phyloP scores from a whole-genome alignment of 2,888 invertebrate species.

The Drosophila meridiana region DNA sequence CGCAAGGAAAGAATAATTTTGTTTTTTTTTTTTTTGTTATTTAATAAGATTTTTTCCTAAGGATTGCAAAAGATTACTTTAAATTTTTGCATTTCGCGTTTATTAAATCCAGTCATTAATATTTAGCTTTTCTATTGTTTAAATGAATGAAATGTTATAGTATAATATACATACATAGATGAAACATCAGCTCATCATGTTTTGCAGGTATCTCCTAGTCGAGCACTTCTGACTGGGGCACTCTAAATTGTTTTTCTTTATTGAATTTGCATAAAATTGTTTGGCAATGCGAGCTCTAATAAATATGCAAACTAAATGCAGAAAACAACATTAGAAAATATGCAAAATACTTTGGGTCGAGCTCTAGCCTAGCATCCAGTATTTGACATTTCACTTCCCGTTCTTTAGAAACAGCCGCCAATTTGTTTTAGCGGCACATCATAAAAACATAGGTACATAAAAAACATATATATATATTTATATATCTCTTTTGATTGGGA shows the following conservation, averaged over 20 bases:
- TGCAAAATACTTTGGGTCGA: slow-evolving; percentile 8
- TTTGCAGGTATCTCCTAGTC: neutral
- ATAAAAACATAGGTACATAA: slow-evolving; percentile 36
- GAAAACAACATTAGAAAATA: slow-evolving; percentile 1
- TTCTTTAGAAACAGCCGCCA: slow-evolving; percentile 43
- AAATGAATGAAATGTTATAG: too few relatives aligned
- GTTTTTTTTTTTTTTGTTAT: too few relatives aligned
- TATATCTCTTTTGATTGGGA: slow-evolving; percentile 37
- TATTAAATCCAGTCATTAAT: too few relatives aligned
- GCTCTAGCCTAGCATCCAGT: slow-evolving; percentile 3
- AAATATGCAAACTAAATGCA: slow-evolving; percentile 3
- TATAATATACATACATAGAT: neutral
- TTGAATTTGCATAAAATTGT: neutral
- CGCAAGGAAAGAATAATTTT: too few relatives aligned
- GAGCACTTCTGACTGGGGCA: neutral
- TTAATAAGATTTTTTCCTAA: too few relatives aligned
- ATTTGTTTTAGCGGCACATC: slow-evolving; percentile 74
- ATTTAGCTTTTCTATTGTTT: too few relatives aligned
- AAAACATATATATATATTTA: neutral
- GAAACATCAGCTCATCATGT: neutral
- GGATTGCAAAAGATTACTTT: too few relatives aligned
- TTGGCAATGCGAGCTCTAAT: neutral
- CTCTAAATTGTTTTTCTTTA: neutral
- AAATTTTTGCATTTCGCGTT: too few relatives aligned
- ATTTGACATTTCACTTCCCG: slow-evolving; percentile 30